Base-by-base conservation (phyloP, 1,140 invertebrate genomes). In the Phymorhynchus buccinoides region DNA sequence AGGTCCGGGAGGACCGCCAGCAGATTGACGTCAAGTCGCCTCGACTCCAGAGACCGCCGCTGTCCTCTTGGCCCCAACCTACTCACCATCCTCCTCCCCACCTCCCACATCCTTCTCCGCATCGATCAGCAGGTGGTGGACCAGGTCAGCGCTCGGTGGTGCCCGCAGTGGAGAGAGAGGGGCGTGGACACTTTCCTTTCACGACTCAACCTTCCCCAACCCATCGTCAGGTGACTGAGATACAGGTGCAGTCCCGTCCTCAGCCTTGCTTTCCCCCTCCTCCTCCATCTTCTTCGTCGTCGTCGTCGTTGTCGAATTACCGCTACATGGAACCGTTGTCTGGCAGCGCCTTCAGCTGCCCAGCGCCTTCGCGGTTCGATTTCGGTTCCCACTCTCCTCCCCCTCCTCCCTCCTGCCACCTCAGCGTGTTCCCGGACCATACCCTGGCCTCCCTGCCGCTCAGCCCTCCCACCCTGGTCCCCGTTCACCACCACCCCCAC, bases 11-110 rank as follows among this genome's bases (percentile, higher is more conserved):
- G 27, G 82, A 86, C 77, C 66, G 85, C 66, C 82, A 86, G 62
- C 85, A 86, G 71, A 84, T 86, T 62, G 85, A 86, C 77, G 81
- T 86, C 35, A 83, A 56, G 27, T 78, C 85, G 27, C 52, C 73
- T 35, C 68, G 52, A 4, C 75, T 82, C 48, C 27, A 42, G n/a
- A 56, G 41, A 35, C 18, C 16, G 12, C 9, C 27, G 3, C 12
- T 27, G 18, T 35, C 37, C 27, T 3, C 27, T 16, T 35, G 14
- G 52, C 48, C 48, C 12, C 79, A 56, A 14, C 56, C 56, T 27
- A 14, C 4, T 27, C 56, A 62, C 6, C 56, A 12, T 27, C 56
- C 12, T 27, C 56, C 12, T 27, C 56, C 12, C 22, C n/a, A n/a
- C n/a, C 56, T 22, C n/a, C n/a, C n/a, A n/a, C n/a, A n/a, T 62